Base-by-base conservation (phyloP, 2,113 vertebrate species). In the Brachypodius melanocephalos region DNA sequence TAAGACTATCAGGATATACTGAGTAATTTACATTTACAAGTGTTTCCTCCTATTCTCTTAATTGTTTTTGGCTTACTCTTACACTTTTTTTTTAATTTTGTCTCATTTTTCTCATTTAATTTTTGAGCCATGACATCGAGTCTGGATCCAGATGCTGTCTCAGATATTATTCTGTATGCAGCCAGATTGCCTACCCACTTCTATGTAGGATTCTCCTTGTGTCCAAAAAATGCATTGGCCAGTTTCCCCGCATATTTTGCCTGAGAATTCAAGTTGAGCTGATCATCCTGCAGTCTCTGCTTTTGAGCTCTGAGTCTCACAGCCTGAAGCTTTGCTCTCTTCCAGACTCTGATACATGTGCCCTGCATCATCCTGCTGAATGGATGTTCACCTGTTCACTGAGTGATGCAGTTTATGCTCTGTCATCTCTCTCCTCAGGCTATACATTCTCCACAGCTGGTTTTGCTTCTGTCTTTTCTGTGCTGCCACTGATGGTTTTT, bases 401-500 rank as follows among this genome's bases (percentile, higher is more conserved):
- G 29, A 29, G 26, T 12, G 43, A 74, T 67, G 48, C n/a, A 46
- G 22, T 71, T 81, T 51, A 14, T 80, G 24, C 31, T 71, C 40
- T 34, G 61, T 59, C 69, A 55, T 71, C 40, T 77, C 17, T 66
- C 26, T 77, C 49, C 57, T 94, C 54, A 58, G 59, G 29, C 29
- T 55, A 8, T 65, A 6, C 46, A 57, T 36, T 58, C 68, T 81
- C 45, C 51, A 51, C 55, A 19, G 36, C 67, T 81, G 65, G 15
- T 81, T 94, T 94, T 91, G n/a, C 42, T 73, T 92, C 76, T 89
- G 59, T 63, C 55, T 57, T 91, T 92, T 85, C 40, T 87, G 26
- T 87, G 36, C 69, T 87, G 3, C 55, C 28, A 31, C 46, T 93
- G 61, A 82, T 95, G 57, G 12, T 17, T 96, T 96, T 96, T 91